phyloP scores from a whole-genome alignment of 2,113 vertebrate genomes.

The Caranx ignobilis region DNA sequence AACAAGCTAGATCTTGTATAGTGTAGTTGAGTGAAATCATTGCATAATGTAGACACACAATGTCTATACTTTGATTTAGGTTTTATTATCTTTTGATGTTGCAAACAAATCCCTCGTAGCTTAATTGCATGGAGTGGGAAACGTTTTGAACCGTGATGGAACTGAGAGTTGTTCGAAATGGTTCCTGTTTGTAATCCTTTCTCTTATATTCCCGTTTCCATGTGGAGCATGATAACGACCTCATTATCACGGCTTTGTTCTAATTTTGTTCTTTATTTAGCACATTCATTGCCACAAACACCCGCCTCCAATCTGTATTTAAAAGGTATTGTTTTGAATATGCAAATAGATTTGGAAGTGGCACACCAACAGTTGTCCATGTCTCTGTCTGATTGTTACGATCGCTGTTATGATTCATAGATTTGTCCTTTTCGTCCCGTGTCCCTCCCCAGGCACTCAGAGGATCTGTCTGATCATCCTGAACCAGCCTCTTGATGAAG shows the following conservation, averaged over 20 bases:
- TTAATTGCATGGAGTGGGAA: conserved; percentile 15
- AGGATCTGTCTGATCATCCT: conserved; percentile 84
- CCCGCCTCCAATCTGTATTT: not conserved
- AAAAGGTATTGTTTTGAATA: conserved; percentile 12
- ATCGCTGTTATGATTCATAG: conserved; percentile 9
- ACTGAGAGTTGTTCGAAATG: conserved; percentile 1
- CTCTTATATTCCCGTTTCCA: conserved; percentile 3
- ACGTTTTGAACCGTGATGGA: conserved; percentile 24
- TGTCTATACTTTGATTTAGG: not conserved
- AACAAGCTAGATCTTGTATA: not conserved
- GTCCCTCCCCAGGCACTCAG: conserved; percentile 77
- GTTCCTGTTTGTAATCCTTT: conserved; percentile 31
- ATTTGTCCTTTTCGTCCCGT: conserved; percentile 1
- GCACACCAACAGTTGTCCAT: not conserved
- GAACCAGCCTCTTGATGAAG: conserved; percentile 83
- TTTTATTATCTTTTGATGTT: conserved; percentile 5
- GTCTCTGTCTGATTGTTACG: not conserved
- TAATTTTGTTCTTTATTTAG: conserved; percentile 13
- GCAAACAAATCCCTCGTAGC: conserved; percentile 27
- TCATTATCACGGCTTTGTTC: conserved; percentile 16
- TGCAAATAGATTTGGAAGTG: not conserved
- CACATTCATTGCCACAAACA: not conserved
- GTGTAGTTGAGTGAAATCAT: no score
- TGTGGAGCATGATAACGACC: conserved; percentile 19
- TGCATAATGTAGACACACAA: not conserved